Evolutionary conservation across 2,888 invertebrate genomes (phyloP).

Genomic region (Microplitis manilae): DNA sequence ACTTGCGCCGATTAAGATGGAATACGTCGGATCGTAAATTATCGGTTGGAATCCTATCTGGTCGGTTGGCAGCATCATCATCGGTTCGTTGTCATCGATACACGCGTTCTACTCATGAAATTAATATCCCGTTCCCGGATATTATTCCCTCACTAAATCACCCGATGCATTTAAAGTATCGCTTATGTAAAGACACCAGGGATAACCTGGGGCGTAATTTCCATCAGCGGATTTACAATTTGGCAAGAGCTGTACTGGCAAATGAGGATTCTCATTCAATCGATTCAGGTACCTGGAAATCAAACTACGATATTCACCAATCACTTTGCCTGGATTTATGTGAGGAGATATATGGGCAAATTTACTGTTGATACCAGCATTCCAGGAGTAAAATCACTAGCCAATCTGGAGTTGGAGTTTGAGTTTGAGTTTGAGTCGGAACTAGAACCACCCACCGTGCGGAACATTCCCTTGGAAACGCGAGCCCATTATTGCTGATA

Average conservation of each 20-base stretch:
- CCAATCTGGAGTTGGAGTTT: constrained; percentile 23
- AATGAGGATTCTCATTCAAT: neutral
- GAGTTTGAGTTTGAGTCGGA: constrained; percentile 2
- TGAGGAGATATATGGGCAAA: too few relatives aligned
- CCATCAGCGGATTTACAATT: neutral
- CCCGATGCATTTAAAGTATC: neutral
- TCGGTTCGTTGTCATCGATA: neutral
- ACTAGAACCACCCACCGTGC: neutral
- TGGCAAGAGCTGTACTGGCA: neutral
- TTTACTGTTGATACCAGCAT: too few relatives aligned
- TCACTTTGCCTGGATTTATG: too few relatives aligned
- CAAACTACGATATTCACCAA: too few relatives aligned
- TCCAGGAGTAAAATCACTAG: too few relatives aligned
- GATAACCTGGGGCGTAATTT: neutral
- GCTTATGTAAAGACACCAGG: constrained; percentile 14
- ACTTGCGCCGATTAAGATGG: constrained; percentile 61
- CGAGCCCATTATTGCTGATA: constrained; percentile 66
- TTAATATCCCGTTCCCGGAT: constrained; percentile 6
- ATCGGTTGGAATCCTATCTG: constrained; percentile 43
- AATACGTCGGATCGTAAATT: constrained; percentile 54
- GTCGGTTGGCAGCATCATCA: neutral
- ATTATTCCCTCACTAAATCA: neutral
- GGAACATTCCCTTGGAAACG: neutral
- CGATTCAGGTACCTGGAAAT: too few relatives aligned
- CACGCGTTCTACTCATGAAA: neutral